Conservation (phyloP, 2,888 invertebrate genomes). For the Lepeophtheirus nordmannii region DNA sequence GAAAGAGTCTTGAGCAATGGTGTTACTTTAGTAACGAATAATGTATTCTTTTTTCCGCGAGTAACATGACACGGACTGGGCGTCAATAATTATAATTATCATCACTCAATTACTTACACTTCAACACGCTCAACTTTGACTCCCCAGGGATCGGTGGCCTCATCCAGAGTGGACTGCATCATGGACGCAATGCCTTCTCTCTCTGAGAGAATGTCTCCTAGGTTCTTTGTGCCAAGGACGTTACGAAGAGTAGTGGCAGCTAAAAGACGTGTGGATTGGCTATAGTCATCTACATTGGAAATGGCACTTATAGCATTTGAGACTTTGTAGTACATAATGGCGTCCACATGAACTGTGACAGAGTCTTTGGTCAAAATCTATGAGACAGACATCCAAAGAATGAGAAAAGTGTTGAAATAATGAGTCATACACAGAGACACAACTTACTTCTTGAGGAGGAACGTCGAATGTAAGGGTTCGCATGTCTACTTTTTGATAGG, state of each 20-base stretch:
- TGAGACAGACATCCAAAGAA: not conserved
- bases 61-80: no score
- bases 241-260: slow-evolving; percentile 68
- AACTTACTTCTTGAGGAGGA: slow-evolving; percentile 45
- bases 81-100: no score
- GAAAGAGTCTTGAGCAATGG: no score
- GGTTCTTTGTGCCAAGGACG: slow-evolving; percentile 75
- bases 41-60: no score
- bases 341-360: slow-evolving; percentile 32
- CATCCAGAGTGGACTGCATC: slow-evolving; percentile 62
- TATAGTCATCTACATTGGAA: slow-evolving; percentile 41
- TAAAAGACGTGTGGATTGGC: slow-evolving; percentile 38
- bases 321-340: slow-evolving; percentile 34
- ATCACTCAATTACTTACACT: slow-evolving; percentile 28
- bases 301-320: slow-evolving; percentile 42
- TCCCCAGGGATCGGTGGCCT: slow-evolving; percentile 78
- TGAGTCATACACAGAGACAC: not conserved
- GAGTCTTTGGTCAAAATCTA: slow-evolving; percentile 33
- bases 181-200: slow-evolving; percentile 75
- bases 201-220: slow-evolving; percentile 83
- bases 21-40: no score
- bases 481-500: slow-evolving; percentile 43
- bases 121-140: slow-evolving; percentile 48
- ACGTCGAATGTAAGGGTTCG: slow-evolving; percentile 46
- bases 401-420: not conserved